phyloP scores from a whole-genome alignment of 2,888 invertebrate genomes.

The Sphinx pinastri region DNA sequence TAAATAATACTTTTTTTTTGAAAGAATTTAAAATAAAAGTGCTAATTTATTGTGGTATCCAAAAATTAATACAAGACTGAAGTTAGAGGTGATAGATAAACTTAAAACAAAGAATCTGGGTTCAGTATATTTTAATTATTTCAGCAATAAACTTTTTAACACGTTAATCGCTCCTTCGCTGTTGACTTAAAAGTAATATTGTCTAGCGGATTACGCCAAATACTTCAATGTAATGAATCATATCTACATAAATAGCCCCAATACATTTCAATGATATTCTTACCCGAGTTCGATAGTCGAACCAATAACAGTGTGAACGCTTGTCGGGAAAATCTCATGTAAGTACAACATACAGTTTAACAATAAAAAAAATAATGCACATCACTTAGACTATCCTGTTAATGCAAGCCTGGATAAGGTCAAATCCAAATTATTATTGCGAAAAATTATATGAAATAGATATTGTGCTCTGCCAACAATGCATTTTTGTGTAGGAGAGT shows the following conservation, averaged over 20 bases:
- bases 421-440: too few species aligned
- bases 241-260: neutral
- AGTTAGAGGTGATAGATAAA: neutral
- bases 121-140: neutral
- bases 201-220: conserved; percentile 21
- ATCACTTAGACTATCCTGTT: neutral
- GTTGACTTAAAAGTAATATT: neutral
- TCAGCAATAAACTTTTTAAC: neutral
- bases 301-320: conserved; percentile 71
- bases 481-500: neutral
- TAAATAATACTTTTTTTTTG: neutral
- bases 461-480: neutral
- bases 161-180: neutral
- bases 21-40: neutral
- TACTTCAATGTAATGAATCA: conserved; percentile 9
- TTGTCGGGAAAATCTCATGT: conserved; percentile 45
- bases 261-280: conserved; percentile 41
- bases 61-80: neutral
- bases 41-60: too few species aligned
- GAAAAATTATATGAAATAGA: neutral
- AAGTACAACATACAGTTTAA: neutral
- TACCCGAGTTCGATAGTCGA: conserved; percentile 73
- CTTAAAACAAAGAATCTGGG: too few species aligned
- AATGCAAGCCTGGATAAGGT: too few species aligned
- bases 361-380: neutral